A percentile compares a stretch with the other conserved stretches of the same genome.
phyloP scores from a whole-genome alignment of 2,113 vertebrate genomes.

The Callionymus lyra region DNA sequence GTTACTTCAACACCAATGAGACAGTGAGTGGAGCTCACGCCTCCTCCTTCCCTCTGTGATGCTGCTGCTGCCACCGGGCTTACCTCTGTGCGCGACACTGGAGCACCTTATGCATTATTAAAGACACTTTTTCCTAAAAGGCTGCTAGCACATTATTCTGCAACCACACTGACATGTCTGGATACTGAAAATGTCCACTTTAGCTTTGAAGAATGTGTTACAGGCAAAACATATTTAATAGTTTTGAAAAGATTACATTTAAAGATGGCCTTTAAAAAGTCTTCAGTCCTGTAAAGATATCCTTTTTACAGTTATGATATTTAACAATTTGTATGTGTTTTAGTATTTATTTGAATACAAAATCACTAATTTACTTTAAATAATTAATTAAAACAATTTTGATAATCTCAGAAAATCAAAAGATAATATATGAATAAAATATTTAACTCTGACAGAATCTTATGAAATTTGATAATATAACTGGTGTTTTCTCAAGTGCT shows the following conservation, averaged over 20 bases:
- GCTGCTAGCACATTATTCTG: constrained; percentile 57
- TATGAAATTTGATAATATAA: too few species aligned
- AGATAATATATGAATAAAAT: too few species aligned
- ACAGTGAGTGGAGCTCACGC: constrained; percentile 28
- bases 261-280: too few species aligned
- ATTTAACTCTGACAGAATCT: too few species aligned
- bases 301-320: too few species aligned
- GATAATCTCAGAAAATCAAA: too few species aligned
- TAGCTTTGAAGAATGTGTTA: constrained; percentile 22
- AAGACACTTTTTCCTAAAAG: constrained; percentile 71
- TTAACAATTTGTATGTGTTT: too few species aligned
- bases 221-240: constrained; percentile 16
- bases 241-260: constrained; percentile 7
- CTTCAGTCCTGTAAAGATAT: too few species aligned
- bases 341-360: too few species aligned
- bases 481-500: too few species aligned
- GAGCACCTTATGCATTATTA: constrained; percentile 68
- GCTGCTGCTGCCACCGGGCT: constrained; percentile 36
- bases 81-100: constrained; percentile 48
- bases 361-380: too few species aligned
- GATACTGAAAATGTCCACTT: constrained; percentile 54
- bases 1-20: constrained; percentile 36
- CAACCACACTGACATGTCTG: constrained; percentile 53
- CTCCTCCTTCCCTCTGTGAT: constrained; percentile 3
- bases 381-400: too few species aligned